Base-by-base conservation (phyloP, 2,113 vertebrate species). In the Sylvietta virens region DNA sequence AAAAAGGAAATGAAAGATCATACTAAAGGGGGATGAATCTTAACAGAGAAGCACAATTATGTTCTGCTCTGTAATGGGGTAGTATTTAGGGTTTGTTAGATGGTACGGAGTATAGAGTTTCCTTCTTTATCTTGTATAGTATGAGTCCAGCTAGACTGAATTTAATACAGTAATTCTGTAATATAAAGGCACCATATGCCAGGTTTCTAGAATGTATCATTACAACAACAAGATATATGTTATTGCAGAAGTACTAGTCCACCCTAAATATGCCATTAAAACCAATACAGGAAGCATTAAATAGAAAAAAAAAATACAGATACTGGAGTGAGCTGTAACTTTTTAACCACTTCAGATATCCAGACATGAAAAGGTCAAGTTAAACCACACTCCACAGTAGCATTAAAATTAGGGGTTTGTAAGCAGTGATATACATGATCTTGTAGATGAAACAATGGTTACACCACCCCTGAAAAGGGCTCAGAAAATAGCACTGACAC, bases 391-490 rank as follows among this genome's bases (percentile, higher is more conserved):
- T 70, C 86, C 31, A 23, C 4, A 53, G 15, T 10, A 39, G 15
- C 45, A 28, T 54, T 73, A 85, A 64, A 91, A 79, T 82, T 87
- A 92, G 57, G 28, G 24, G 44, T 89, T 89, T 87, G 19, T 92
- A 86, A 91, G 57, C 76, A 76, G 58, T 67, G 42, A 58, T 82
- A 69, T 64, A 58, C 50, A 28, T 79, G 28, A 37, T 54, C 11
- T 15, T 40, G 21, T 42, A 88, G 47, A 67, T 37, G 67, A 95
- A 97, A 90, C 48, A 91, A 79, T 83, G 58, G 95, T 95, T 92
- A 92, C 81, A 58, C 31, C 28, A 81, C 51, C 19, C 47, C 23
- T 42, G 31, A 95, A 88, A 91, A 90, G 39, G 27, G 48, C 81
- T 93, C 64, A 92, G 69, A 93, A 93, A 94, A 90, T 40, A 86